Conservation (phyloP, 2,888 invertebrate species). For the Acanthosoma haemorrhoidale region DNA sequence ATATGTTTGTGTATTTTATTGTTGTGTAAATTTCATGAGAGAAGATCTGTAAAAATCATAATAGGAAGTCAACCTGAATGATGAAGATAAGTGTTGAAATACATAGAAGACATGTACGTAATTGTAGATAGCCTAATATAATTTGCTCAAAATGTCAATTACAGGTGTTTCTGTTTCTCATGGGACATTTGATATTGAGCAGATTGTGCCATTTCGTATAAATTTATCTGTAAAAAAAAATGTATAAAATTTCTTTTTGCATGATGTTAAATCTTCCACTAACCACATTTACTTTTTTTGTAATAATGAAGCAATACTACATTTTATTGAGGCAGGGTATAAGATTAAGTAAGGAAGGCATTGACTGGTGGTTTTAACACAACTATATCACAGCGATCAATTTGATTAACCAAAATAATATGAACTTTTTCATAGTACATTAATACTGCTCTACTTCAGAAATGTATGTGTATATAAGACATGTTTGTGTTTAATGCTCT, state of each 20-base stretch:
- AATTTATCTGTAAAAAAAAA: background rate
- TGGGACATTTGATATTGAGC: conserved; percentile 13
- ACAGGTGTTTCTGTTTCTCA: conserved; percentile 25
- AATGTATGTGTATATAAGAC: too few relatives aligned
- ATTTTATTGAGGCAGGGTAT: conserved; percentile 2
- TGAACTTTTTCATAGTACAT: too few relatives aligned
- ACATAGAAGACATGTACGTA: background rate
- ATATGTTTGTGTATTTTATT: background rate
- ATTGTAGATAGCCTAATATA: conserved; percentile 31
- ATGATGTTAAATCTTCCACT: background rate
- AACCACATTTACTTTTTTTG: background rate
- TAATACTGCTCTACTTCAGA: too few relatives aligned
- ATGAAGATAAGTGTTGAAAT: background rate
- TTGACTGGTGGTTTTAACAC: background rate
- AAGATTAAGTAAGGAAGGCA: background rate
- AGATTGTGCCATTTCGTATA: background rate
- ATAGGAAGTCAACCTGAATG: background rate
- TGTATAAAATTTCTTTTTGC: background rate
- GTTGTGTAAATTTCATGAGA: conserved; percentile 9
- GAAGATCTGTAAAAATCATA: background rate
- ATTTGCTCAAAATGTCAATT: conserved; percentile 39
- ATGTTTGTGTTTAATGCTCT: too few relatives aligned
- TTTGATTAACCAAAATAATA: too few relatives aligned
- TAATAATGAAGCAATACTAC: background rate
- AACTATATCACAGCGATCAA: background rate